Evolutionary conservation across 2,797 vertebrate genomes (phyloP), one percentile per base, ranked within the genome.

Genomic region (Helostoma temminkii): DNA sequence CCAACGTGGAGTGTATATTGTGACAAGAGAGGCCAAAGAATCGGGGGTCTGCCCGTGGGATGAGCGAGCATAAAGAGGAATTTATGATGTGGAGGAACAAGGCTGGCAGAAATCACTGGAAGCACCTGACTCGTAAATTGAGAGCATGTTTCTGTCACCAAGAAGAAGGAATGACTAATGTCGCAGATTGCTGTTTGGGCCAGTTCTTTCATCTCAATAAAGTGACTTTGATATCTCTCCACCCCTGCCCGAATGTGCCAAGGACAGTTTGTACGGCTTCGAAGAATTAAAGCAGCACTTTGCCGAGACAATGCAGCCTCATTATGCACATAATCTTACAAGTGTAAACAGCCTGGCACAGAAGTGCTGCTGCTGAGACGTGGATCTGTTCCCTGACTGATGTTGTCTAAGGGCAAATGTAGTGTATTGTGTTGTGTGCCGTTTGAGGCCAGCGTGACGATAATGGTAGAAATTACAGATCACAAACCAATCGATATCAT

Each of bases 101-200:
- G 87, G 82, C 78, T 87, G 88, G 83, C 89, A 85, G 88, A 82
- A 87, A 88, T 83, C 77, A 89, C 88, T 88, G 82, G 80, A 72
- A 91, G 84, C 86, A 87, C 89, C 89, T 84, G 89, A 89, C 82
- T 92, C 87, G 73, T 91, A 91, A 89, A 91, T 91, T 82, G 89
- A 85, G 83, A 80, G 81, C 83, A 70, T 89, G 86, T 89, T 89
- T 88, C 90, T 92, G 89, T 85, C 90, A 87, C 61, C 16, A 70
- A 73, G 70, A 73, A 76, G 82, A 73, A 87, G 80, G 76, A 83
- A 85, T 91, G 88, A 92, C 89, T 83, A 82, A 90, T 90, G 86
- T 83, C 63, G 86, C 49, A 24, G 71, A 74, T 80, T 32, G 81
- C 83, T 48, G 72, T 83, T 87, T 70, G 76, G 66, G 76, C 70